These are phyloP conservation scores for Celastrina argiolus DNA, from an alignment of 2,888 invertebrate genomes.

Conservation along the genomic window DNA sequence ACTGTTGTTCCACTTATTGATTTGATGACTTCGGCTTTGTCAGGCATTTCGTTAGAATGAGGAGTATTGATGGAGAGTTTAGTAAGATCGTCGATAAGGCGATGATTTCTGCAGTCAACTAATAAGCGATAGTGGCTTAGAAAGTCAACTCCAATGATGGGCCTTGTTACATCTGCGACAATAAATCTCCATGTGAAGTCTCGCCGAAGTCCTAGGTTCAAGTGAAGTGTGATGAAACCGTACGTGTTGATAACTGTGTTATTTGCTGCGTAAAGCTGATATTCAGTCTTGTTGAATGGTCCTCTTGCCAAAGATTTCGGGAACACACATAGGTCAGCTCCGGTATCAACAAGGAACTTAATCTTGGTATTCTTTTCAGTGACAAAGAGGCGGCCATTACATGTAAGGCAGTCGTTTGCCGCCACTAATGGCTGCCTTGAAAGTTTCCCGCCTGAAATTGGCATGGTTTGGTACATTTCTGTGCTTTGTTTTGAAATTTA, in stretches of 20 bases:
- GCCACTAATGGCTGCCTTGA: constrained; percentile 37
- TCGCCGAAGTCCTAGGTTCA: too few species aligned
- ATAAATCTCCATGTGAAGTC: constrained; percentile 40
- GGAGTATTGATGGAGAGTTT: constrained; percentile 22
- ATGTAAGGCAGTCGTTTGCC: constrained; percentile 34
- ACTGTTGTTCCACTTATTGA: background rate
- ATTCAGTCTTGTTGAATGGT: too few species aligned
- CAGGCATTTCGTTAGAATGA: background rate
- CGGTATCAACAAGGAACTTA: constrained; percentile 3
- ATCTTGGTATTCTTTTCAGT: background rate
- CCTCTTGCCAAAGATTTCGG: too few species aligned
- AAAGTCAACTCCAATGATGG: constrained; percentile 48
- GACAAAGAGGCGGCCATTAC: constrained; percentile 31
- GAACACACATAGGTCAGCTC: constrained; percentile 9
- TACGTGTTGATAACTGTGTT: too few species aligned
- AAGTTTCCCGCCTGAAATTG: constrained; percentile 33
- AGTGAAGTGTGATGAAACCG: too few species aligned
- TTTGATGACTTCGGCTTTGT: background rate
- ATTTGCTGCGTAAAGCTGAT: too few species aligned
- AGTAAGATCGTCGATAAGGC: constrained; percentile 34
- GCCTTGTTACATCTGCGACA: constrained; percentile 42
- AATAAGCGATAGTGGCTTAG: constrained; percentile 39
- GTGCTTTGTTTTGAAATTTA: constrained; percentile 28
- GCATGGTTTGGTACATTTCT: constrained; percentile 32
- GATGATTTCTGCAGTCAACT: too few species aligned